Evolutionary conservation across 2,113 vertebrate species (phyloP).

Genomic region (Cercocebus atys): DNA sequence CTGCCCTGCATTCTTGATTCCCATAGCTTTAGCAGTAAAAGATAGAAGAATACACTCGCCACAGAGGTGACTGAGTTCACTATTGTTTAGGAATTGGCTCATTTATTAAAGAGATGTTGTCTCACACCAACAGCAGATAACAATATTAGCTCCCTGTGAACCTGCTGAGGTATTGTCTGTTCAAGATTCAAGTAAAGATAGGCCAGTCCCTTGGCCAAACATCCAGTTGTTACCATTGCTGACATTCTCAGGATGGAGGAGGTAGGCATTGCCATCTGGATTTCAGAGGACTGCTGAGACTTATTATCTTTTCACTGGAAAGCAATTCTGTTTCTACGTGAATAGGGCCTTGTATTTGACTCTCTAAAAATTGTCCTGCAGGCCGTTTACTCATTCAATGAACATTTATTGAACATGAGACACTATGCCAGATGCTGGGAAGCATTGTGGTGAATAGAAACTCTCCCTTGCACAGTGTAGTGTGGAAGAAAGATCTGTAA

Average conservation of each 20-base stretch:
- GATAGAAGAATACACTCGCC: neutral
- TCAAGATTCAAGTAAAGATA: conserved; percentile 1
- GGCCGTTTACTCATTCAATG: neutral
- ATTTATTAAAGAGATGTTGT: conserved; percentile 28
- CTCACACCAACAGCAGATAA: conserved; percentile 3
- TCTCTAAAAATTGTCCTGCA: neutral
- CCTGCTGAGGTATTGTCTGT: neutral
- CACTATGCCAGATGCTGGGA: fast-evolving
- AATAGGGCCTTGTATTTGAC: neutral
- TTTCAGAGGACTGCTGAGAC: neutral
- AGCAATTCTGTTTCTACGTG: neutral
- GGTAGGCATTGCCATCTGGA: neutral
- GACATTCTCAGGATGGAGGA: neutral
- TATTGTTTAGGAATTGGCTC: conserved; percentile 1
- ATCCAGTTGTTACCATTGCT: neutral
- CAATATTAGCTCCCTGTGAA: neutral
- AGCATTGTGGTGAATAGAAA: neutral
- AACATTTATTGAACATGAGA: neutral
- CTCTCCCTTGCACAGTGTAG: neutral
- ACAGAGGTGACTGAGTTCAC: neutral
- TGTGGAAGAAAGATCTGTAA: neutral
- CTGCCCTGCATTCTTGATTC: neutral
- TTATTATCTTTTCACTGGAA: neutral
- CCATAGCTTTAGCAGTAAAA: neutral
- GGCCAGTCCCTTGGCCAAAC: neutral